Base-by-base conservation (phyloP, 1,140 invertebrate genomes). In the Lucilia cuprina region DNA sequence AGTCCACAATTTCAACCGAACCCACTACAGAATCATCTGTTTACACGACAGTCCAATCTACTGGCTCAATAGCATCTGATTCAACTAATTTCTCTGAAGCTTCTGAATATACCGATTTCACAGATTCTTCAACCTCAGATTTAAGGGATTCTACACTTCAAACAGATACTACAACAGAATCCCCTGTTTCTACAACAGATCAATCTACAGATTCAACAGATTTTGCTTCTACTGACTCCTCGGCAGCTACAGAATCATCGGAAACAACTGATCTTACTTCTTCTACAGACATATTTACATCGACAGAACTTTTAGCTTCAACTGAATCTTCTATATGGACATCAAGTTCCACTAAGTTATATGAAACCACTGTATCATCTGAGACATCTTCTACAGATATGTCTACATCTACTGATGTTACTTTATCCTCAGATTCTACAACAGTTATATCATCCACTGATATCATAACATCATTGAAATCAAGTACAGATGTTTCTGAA, bases 141-240 rank as follows among this genome's bases (percentile, higher is more conserved):
- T 82, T 74, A 84, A 77, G 82, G 35, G 17, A 25, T 4, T 82
- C 80, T 13, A 49, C 84, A 19, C 87, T 85, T 30, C 83, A 84
- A n/a, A 86, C 85, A 12, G 86, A 85, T 83, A 85, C 85, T 47
- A 83, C 83, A 2, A 86, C 83, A 2, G 84, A 55, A 78, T 80
- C 50, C n/a, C 84, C 85, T 82, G 84, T 82, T 83, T 75, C 19
- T 82, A 85, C 84, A 41, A 80, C 82, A 50, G 83, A 84, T 47
- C 85, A n/a, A 50, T 80, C 84, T 60, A 85, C 82, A 10, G 82
- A 30, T 21, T 41, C 85, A 70, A 78, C 85, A 12, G 83, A 35
- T 47, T 82, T 82, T 25, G 47, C 85, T 25, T 70, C 70, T 82
- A 83, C 85, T 84, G 86, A 78, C 0, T 70, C 85, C 4, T 75